phyloP scores from a whole-genome alignment of 1,140 invertebrate genomes.

The Heterodera schachtii region DNA sequence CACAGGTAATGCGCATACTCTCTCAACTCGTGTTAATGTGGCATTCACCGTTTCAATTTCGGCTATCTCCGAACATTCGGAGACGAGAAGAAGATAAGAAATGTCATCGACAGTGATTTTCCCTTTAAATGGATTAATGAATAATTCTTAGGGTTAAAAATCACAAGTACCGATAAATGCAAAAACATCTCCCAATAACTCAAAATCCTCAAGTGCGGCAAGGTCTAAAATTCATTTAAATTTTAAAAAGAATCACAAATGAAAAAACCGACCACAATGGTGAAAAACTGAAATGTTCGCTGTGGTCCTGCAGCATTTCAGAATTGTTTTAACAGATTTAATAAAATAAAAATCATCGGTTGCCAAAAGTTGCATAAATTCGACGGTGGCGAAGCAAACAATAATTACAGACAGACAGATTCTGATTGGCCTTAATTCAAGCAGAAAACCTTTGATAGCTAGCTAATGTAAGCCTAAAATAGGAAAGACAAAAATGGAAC shows the following conservation, averaged over 20 bases:
- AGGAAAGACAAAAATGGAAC: no score
- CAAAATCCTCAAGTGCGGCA: constrained; percentile 41
- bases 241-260: constrained; percentile 2
- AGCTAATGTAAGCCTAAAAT: no score
- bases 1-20: constrained; percentile 47
- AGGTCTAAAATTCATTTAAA: constrained; percentile 35
- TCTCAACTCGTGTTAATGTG: constrained; percentile 42
- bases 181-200: constrained; percentile 42
- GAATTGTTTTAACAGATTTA: constrained; percentile 42
- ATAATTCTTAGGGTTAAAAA: no score
- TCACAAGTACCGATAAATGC: constrained; percentile 35
- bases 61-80: constrained; percentile 31
- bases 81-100: constrained; percentile 46
- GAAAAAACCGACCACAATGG: constrained; percentile 37
- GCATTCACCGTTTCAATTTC: constrained; percentile 9
- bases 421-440: no score
- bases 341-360: constrained; percentile 45
- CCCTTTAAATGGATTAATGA: constrained; percentile 9
- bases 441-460: no score
- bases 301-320: constrained; percentile 44
- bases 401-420: no score
- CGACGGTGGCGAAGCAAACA: no score
- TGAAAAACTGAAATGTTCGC: constrained; percentile 37
- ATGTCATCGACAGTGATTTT: constrained; percentile 23
- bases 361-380: constrained; percentile 44